Percentiles rank a stretch among this genome's conserved stretches.
Evolutionary conservation across 2,888 invertebrate species (phyloP).

Genomic region (Sarcophaga caerulescens): DNA sequence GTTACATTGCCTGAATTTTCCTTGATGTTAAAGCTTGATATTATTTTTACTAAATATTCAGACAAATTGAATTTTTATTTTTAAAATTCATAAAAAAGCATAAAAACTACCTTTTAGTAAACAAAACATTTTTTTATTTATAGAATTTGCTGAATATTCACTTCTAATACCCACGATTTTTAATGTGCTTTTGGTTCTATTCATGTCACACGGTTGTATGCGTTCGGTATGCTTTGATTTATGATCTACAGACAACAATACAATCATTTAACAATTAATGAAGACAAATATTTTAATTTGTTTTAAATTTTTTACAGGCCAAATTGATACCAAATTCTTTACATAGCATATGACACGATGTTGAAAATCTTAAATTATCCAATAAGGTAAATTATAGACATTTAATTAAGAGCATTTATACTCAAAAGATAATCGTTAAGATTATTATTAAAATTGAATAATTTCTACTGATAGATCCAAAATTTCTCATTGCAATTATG

Average conservation of each 20-base stretch:
- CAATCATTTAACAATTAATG: conserved; percentile 29
- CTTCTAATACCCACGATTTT: conserved; percentile 69
- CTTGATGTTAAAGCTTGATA: too few species aligned
- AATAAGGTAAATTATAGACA: conserved; percentile 63
- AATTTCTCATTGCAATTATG: conserved; percentile 72
- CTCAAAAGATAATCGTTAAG: background rate
- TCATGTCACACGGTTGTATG: conserved; percentile 71
- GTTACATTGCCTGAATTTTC: too few species aligned
- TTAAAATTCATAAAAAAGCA: background rate
- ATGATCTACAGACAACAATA: background rate
- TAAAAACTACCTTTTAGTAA: background rate
- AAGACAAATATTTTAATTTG: background rate
- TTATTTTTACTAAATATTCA: background rate
- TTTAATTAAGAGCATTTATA: too few species aligned
- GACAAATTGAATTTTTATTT: conserved; percentile 31
- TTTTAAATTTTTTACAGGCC: conserved; percentile 52
- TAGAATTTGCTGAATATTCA: conserved; percentile 67
- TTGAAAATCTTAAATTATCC: conserved; percentile 68
- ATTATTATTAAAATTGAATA: conserved; percentile 1
- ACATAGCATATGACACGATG: conserved; percentile 67
- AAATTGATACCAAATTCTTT: conserved; percentile 68
- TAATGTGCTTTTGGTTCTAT: conserved; percentile 68
- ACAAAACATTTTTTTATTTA: conserved; percentile 8
- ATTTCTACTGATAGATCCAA: conserved; percentile 68
- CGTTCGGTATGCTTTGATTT: conserved; percentile 65